A percentile compares a stretch with the other conserved stretches of the same genome.
Conservation (phyloP, 2,113 vertebrate genomes). For the Ctenodactylus gundi region DNA sequence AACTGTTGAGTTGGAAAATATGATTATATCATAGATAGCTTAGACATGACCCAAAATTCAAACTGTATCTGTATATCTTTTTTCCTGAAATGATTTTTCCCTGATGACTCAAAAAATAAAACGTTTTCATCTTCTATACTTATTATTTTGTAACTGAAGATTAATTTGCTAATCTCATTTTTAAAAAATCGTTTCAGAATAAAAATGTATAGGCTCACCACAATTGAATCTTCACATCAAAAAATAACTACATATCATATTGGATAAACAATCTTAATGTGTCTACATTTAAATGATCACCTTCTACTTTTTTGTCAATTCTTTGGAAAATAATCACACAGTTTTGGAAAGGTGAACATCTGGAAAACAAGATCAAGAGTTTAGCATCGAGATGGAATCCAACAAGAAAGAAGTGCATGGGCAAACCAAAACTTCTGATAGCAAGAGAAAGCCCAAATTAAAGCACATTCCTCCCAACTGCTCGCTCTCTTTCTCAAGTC, state of each 20-base stretch:
- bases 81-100: constrained; percentile 22
- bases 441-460: background rate
- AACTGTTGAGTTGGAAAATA: constrained; percentile 12
- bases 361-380: background rate
- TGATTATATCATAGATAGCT: constrained; percentile 3
- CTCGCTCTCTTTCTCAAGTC: background rate
- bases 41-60: background rate
- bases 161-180: constrained; percentile 45
- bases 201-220: constrained; percentile 28
- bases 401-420: background rate
- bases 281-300: background rate
- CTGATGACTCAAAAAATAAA: background rate
- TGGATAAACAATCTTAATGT: background rate
- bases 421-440: background rate
- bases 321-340: background rate
- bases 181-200: constrained; percentile 16
- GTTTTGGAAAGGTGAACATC: constrained; percentile 27
- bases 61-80: constrained; percentile 9
- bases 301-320: background rate
- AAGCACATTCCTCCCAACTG: background rate
- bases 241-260: background rate
- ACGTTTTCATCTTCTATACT: background rate
- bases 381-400: background rate
- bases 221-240: background rate
- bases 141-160: constrained; percentile 12